Evolutionary conservation across 2,113 vertebrate genomes (phyloP).

Genomic region (Petaurus breviceps): DNA sequence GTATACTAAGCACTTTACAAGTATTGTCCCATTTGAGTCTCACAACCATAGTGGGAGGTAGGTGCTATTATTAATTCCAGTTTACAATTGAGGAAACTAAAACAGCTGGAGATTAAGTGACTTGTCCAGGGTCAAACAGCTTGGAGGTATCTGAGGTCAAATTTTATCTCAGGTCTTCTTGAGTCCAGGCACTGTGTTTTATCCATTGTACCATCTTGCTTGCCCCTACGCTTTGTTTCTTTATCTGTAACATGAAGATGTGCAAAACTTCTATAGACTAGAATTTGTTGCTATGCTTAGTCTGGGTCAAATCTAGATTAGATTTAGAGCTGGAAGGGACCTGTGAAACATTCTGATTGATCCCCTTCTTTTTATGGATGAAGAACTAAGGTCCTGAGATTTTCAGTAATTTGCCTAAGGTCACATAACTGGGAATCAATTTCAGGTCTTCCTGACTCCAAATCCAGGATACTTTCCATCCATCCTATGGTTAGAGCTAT

Average conservation of each 20-base stretch:
- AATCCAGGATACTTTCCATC: background rate
- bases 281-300: background rate
- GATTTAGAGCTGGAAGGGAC: background rate
- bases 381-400: background rate
- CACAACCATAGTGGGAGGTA: background rate
- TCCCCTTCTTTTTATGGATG: background rate
- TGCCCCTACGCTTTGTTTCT: background rate
- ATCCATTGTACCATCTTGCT: background rate
- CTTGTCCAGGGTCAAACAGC: background rate
- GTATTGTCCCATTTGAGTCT: background rate
- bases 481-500: background rate
- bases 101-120: background rate
- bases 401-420: background rate
- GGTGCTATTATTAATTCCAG: background rate
- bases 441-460: background rate
- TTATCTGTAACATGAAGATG: background rate
- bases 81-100: background rate
- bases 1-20: background rate
- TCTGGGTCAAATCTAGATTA: background rate
- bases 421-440: background rate
- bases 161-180: background rate
- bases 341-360: background rate
- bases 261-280: background rate
- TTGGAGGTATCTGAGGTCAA: background rate
- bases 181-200: background rate